Evolutionary conservation across 2,888 invertebrate genomes (phyloP), one percentile per base, ranked within the genome.

Genomic region (Kryphioiulus occultus): DNA sequence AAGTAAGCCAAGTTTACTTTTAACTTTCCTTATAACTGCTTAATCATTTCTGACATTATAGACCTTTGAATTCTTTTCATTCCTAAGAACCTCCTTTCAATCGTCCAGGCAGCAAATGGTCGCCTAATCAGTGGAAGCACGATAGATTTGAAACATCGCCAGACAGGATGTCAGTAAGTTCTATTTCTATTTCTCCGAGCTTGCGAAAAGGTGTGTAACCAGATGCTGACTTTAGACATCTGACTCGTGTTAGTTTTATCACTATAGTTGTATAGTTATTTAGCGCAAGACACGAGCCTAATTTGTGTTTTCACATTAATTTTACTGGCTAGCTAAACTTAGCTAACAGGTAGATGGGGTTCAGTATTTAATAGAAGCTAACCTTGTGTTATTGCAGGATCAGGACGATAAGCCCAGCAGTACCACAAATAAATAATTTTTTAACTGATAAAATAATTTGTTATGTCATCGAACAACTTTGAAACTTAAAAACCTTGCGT

Each of bases 101-200:
- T 85, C 85, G 42, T 85, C 44, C 44, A 86, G 89, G 88, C 86
- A 89, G 88, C 39, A 86, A 89, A 86, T 85, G 87, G 83, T 90
- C 90, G 9, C 90, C 90, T 68, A 87, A 88, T 84, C 85, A 89
- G 26, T 90, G 90, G 90, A 88, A 90, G 59, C 90, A 89, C 78
- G 90, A 90, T 47, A 88, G 89, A 88, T 90, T 89, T 88, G 88
- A 88, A 30, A 87, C 85, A 44, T 88, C 89, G 44, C 89, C 88
- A 39, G 89, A 89, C 44, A 68, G 85, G 17, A 89, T 89, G 86
- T 35, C 85, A 53, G 89, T 89, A 88, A 89, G 87, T 85, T 59
- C 19, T 17, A 30, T 78, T 78, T 78, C 30, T 30, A 1, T 32
- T 30, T 78, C 26, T 17, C 4, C 30, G 17, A 78, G 30, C 26